Evolutionary conservation across 2,888 invertebrate genomes (phyloP), one percentile per base, ranked within the genome.

Genomic region (Ochropacha duplaris): DNA sequence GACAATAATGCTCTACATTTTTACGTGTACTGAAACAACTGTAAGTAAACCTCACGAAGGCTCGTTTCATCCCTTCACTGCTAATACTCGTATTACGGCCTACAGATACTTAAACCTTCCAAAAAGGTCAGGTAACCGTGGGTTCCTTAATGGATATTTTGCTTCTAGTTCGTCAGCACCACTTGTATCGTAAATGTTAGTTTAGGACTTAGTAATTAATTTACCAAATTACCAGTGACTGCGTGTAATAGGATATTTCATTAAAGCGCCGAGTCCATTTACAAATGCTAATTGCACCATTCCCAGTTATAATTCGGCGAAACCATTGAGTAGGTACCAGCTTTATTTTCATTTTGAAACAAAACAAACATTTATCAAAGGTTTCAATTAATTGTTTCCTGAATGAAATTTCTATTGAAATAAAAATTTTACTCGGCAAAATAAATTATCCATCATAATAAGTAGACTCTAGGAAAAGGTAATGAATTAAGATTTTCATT

Each of bases 201-300:
- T 54, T 70, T 63, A 68, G 71, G 71, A 62, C 57, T 36, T 26
- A 56, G 61, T 61, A 62, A 64, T 68, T 71, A 70, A 72, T 72
- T 72, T 70, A 65, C 51, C 39, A 62, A 69, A 62, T 66, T 61
- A 64, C 57, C 50, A 65, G 31, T 34, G 57, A 59, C 57, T 62
- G 65, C 19, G 59, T 34, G 62, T 63, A 62, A 57, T 58, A 39
- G 57, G 55, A 55, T 56, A 58, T 57, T 60, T 65, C 64, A 65
- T 57, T 61, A 66, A 64, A 62, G 34, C 14, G 59, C 54, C 49
- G 61, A 55, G 22, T 52, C 14, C 31, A 52, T 61, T 60, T 50
- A 58, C 36, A n/a, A 56, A 36, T 57, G 59, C 22, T 58, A 62
- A 60, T 54, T 55, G 11, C 36, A 19, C 36, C 49, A 56, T 54